phyloP scores from a whole-genome alignment of 64 coral and sea anemone genomes.

The Catalaphyllia jardinei region DNA sequence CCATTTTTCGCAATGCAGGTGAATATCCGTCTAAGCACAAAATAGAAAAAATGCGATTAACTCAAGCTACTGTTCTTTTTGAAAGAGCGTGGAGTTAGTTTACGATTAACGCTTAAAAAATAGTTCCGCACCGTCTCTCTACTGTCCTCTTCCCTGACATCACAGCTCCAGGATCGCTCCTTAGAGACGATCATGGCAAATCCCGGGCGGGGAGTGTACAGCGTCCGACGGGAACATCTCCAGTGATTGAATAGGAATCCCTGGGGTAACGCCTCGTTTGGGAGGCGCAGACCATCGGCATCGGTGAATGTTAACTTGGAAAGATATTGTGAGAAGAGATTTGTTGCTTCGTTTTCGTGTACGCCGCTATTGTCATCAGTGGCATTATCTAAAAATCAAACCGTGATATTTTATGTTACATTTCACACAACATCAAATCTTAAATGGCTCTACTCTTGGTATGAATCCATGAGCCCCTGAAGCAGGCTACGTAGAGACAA shows the following conservation, averaged over 20 bases:
- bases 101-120: no score
- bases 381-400: neutral
- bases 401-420: neutral
- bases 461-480: no score
- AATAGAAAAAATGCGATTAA: neutral
- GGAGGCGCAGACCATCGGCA: constrained; percentile 4
- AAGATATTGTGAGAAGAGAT: constrained; percentile 9
- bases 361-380: neutral
- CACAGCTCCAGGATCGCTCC: neutral
- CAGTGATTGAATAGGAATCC: neutral
- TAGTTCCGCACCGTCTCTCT: neutral
- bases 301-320: constrained; percentile 30
- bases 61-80: neutral
- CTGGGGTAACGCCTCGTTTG: neutral
- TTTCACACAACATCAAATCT: no score
- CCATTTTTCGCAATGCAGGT: constrained; percentile 40
- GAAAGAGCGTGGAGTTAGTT: no score
- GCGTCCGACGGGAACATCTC: constrained; percentile 6
- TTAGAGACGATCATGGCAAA: constrained; percentile 21
- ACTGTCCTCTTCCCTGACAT: neutral
- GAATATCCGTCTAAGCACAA: constrained; percentile 19
- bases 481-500: no score
- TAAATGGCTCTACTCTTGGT: no score
- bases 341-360: constrained; percentile 16
- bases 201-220: constrained; percentile 1